These are phyloP conservation scores for Oreochromis grahami DNA, from an alignment of 2,797 vertebrate genomes.

Conservation along the genomic window DNA sequence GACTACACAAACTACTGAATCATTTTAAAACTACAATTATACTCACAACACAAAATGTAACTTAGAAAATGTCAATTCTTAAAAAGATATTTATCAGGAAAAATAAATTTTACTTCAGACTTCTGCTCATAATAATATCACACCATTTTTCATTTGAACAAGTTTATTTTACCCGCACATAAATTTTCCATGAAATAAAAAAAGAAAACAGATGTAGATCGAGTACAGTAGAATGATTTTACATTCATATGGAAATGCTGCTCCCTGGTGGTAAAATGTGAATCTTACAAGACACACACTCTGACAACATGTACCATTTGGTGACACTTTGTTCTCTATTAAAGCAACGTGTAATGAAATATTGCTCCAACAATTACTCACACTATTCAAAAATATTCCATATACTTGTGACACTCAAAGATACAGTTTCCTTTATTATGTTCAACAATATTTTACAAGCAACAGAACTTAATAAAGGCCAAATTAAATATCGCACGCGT, in stretches of 20 bases:
- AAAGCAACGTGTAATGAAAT: not conserved
- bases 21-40: not conserved
- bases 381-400: conserved; percentile 22
- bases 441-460: conserved; percentile 79
- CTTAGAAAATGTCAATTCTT: not conserved
- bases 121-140: conserved; percentile 3
- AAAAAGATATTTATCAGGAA: not conserved
- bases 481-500: conserved; percentile 75
- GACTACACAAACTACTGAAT: not conserved
- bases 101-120: not conserved
- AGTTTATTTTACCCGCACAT: conserved; percentile 59
- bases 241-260: conserved; percentile 59
- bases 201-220: not conserved
- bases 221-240: conserved; percentile 45
- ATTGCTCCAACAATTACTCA: not conserved
- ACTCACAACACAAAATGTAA: not conserved
- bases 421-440: conserved; percentile 74
- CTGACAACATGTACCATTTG: not conserved
- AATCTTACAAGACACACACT: not conserved
- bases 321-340: not conserved
- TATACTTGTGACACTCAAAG: conserved; percentile 52
- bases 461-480: conserved; percentile 77
- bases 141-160: conserved; percentile 29
- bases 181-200: conserved; percentile 59
- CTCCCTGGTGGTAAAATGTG: conserved; percentile 56